A percentile compares a stretch with the other conserved stretches of the same genome.
Conservation (phyloP, 2,888 invertebrate species). For the Drosophila histrio region DNA sequence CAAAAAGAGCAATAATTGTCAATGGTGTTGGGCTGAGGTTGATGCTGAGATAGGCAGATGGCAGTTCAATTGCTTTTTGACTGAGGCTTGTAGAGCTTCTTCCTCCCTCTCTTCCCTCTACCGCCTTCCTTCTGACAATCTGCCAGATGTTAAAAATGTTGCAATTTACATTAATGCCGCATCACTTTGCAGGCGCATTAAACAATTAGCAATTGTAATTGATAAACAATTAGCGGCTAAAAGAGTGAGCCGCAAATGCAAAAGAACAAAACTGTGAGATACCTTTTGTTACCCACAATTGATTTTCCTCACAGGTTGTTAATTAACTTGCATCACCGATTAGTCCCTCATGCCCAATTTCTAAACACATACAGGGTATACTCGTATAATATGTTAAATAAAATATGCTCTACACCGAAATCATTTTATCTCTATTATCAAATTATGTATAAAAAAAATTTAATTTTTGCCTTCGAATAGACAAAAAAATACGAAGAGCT, state of each 20-base stretch:
- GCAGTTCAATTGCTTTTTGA: neutral
- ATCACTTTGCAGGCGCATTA: slow-evolving; percentile 61
- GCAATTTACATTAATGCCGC: slow-evolving; percentile 48
- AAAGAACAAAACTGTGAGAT: neutral
- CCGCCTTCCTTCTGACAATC: neutral
- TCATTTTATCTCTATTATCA: neutral
- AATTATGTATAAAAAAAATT: neutral
- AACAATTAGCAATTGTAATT: slow-evolving; percentile 74
- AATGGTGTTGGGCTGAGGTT: neutral
- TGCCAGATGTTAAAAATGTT: slow-evolving; percentile 52
- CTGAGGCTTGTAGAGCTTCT: neutral
- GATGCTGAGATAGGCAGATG: neutral
- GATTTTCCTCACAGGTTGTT: neutral
- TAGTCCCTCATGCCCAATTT: neutral
- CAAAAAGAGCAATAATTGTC: slow-evolving; percentile 31
- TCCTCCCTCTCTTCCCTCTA: neutral
- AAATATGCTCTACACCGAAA: neutral
- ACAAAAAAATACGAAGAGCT: slow-evolving; percentile 1
- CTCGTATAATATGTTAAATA: neutral
- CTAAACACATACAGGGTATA: neutral
- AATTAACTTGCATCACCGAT: neutral
- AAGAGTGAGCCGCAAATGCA: slow-evolving; percentile 26
- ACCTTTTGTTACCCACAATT: neutral
- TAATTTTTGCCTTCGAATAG: neutral
- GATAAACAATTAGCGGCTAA: slow-evolving; percentile 71